Evolutionary conservation across 2,797 vertebrate genomes (phyloP).

Genomic region (Acestrorhynchus altus): DNA sequence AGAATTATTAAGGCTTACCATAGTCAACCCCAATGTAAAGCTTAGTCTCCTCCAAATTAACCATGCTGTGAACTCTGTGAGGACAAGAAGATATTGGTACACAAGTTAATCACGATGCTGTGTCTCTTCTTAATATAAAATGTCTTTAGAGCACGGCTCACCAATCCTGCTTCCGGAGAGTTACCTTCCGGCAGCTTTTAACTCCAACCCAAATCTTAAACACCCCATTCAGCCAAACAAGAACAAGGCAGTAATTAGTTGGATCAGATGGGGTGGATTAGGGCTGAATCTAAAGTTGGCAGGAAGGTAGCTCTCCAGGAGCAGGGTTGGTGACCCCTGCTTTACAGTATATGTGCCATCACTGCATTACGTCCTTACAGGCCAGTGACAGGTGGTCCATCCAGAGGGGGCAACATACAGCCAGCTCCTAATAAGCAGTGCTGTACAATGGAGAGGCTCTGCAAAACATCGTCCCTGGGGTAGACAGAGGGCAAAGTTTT

Average conservation of each 20-base stretch:
- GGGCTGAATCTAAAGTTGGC: too few species aligned
- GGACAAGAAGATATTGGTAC: conserved; percentile 29
- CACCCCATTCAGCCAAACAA: too few species aligned
- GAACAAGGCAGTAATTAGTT: too few species aligned
- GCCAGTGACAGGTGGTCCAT: conserved; percentile 86
- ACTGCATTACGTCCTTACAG: conserved; percentile 80
- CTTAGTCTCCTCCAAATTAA: conserved; percentile 90
- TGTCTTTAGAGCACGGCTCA: neutral
- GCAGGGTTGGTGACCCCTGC: too few species aligned
- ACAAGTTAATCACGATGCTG: neutral
- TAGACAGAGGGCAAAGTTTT: neutral
- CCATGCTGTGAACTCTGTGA: conserved; percentile 88
- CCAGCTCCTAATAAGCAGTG: conserved; percentile 95
- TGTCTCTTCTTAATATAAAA: too few species aligned
- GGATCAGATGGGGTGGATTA: too few species aligned
- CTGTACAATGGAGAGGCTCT: conserved; percentile 92
- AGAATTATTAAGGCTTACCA: conserved; percentile 75
- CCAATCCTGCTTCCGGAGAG: too few species aligned
- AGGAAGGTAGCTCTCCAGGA: too few species aligned
- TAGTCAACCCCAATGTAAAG: conserved; percentile 89
- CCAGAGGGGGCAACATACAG: conserved; percentile 88
- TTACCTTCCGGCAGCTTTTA: too few species aligned
- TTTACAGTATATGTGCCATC: too few species aligned
- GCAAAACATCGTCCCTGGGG: conserved; percentile 93
- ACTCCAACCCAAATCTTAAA: too few species aligned